phyloP scores from a whole-genome alignment of 2,888 invertebrate genomes.

The Rhingia campestris region DNA sequence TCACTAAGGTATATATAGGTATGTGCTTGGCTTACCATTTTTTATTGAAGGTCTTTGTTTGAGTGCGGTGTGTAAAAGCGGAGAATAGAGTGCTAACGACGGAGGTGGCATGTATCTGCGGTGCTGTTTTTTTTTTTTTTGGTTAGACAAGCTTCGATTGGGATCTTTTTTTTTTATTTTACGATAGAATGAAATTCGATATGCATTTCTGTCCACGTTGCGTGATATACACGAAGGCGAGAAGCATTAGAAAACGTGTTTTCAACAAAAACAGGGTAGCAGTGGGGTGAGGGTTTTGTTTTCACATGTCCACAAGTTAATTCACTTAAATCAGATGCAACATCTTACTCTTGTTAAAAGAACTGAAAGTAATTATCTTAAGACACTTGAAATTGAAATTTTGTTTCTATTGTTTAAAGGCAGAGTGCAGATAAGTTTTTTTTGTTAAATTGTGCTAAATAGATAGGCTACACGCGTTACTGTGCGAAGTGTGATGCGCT shows the following conservation, averaged over 20 bases:
- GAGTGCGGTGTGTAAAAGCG: conserved; percentile 30
- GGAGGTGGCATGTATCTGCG: conserved; percentile 57
- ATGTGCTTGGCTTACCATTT: conserved; percentile 14
- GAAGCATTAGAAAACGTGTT: conserved; percentile 48
- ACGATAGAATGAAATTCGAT: conserved; percentile 63
- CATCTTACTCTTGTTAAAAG: too few species aligned
- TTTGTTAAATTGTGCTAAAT: too few species aligned
- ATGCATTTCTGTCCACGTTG: conserved; percentile 49
- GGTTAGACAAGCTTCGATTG: conserved; percentile 56
- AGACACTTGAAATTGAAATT: too few species aligned
- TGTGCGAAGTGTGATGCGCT: too few species aligned
- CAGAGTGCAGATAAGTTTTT: too few species aligned
- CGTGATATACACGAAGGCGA: conserved; percentile 50
- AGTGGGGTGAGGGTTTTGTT: background rate
- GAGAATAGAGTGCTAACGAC: conserved; percentile 36
- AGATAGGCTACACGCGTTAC: too few species aligned
- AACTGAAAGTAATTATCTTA: too few species aligned
- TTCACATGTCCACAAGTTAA: background rate
- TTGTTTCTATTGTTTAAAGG: too few species aligned
- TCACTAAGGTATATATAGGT: conserved; percentile 35
- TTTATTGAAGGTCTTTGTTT: conserved; percentile 50
- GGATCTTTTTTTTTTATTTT: conserved; percentile 15
- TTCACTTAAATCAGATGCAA: too few species aligned
- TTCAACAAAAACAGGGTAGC: background rate
- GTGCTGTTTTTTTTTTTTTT: conserved; percentile 27